Evolutionary conservation across 2,797 vertebrate species (phyloP), one percentile per base, ranked within the genome.

Genomic region (Rhadinocentrus ornatus): DNA sequence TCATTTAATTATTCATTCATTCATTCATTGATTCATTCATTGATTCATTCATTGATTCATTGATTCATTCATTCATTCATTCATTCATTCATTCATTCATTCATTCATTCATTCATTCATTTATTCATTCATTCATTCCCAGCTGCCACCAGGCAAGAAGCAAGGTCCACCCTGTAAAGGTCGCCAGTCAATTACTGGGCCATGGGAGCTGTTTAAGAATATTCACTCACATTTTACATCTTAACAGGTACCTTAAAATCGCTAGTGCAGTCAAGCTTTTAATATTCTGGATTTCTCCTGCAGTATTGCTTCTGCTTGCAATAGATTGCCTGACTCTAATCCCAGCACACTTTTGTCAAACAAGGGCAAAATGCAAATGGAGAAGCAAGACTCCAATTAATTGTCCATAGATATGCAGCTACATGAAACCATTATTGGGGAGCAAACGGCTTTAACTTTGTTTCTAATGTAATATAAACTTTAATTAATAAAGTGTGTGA

Each of bases 401-500:
- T 94, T 93, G 91, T 83, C 91, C 85, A 90, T 90, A 92, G 91
- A 92, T 94, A 93, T 94, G 92, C 87, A 85, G 82, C 89, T 90
- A 92, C 92, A 92, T 89, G 90, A 94, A 94, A 87, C 88, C 88
- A 94, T 94, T 94, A 94, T 92, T 88, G 89, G 86, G 82, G 73
- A 82, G 90, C 89, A 94, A 94, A 94, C 93, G 91, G 92, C 92
- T 93, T 93, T 93, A 94, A 93, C 92, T 94, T 95, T 94, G 92
- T 94, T 93, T 90, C 91, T 92, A 92, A 93, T 93, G 91, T 89
- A 92, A 91, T 93, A 92, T 90, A 89, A 88, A 94, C 92, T 95
- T 90, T 94, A 95, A 94, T 95, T 94, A 94, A 95, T 95, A 93
- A 94, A 94, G 89, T 88, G 87, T 86, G 90, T 94, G 94, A 94